These are phyloP conservation scores for Mantis religiosa DNA, from an alignment of 2,888 invertebrate species.

Conservation along the genomic window DNA sequence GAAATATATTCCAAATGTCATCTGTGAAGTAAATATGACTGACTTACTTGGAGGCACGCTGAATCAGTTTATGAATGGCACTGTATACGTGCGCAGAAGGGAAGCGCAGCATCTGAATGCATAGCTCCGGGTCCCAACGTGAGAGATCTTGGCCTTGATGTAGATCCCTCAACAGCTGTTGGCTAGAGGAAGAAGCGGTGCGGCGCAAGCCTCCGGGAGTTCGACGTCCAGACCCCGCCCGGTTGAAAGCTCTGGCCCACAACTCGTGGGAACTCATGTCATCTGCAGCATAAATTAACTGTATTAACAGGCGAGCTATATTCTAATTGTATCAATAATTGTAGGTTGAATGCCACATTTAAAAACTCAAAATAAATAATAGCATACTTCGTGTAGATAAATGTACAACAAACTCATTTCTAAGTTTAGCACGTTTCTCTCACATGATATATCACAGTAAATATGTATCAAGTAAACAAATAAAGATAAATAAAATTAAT, in stretches of 20 bases:
- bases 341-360: neutral
- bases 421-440: no score
- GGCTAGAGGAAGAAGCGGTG: neutral
- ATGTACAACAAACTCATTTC: no score
- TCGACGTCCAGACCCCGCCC: neutral
- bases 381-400: no score
- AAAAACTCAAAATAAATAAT: neutral
- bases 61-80: slow-evolving; percentile 37
- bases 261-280: neutral
- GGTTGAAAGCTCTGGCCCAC: neutral
- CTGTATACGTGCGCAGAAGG: slow-evolving; percentile 39
- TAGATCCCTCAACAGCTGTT: slow-evolving; percentile 29
- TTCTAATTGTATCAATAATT: neutral
- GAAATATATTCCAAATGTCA: no score
- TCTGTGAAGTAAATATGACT: neutral
- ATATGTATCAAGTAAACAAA: no score
- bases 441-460: no score
- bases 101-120: slow-evolving; percentile 38
- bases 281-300: neutral
- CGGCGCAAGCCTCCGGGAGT: neutral
- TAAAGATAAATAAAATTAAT: no score
- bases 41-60: slow-evolving; percentile 36
- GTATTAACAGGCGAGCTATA: neutral
- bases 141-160: slow-evolving; percentile 26
- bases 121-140: slow-evolving; percentile 40